Evolutionary conservation across 2,113 vertebrate genomes (phyloP), one percentile per base, ranked within the genome.

Genomic region (Cricetomys ansorgei): DNA sequence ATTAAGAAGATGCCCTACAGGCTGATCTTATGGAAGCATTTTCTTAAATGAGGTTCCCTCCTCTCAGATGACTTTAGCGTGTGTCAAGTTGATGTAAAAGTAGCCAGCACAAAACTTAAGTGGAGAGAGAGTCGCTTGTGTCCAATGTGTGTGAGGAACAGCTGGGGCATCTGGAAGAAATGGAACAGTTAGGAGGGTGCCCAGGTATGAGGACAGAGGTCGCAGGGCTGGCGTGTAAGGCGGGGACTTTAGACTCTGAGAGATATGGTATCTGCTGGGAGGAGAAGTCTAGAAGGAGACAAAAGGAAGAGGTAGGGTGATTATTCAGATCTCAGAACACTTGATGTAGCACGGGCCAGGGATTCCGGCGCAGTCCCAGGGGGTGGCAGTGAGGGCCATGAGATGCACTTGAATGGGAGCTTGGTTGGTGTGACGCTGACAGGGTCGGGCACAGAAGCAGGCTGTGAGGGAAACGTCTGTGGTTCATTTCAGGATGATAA

Each of bases 141-240:
- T 48, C 31, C 37, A 45, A 19, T 11, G 25, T 16, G 5, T 2
- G 8, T 13, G 37, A 59, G 69, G 57, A n/a, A 3, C 48, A 10
- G 0, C 72, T 48, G 81, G 67, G 34, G 4, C 2, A 8, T 50
- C 5, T 50, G 5, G 40, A 45, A 31, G 3, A 21, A 80, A 34
- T 6, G 59, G 37, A 15, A 0, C 5, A 8, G 21, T 50, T 15
- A 59, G 7, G 10, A 70, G 48, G 6, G 37, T 48, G 37, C 25
- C 17, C 7, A 72, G 13, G 48, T 62, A 15, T 31, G 9, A 72
- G 50, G 85, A 70, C 19, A 79, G 55, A 88, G 70, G 72, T 7
- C 5, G 19, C 2, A 13, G 31, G 40, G 4, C 25, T 19, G 29
- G 5, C 34, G 62, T 13, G 11, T 2, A 1, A 0, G 10, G 31